These are phyloP conservation scores for Ectemnius cavifrons DNA, from an alignment of 2,888 invertebrate species.

Conservation along the genomic window DNA sequence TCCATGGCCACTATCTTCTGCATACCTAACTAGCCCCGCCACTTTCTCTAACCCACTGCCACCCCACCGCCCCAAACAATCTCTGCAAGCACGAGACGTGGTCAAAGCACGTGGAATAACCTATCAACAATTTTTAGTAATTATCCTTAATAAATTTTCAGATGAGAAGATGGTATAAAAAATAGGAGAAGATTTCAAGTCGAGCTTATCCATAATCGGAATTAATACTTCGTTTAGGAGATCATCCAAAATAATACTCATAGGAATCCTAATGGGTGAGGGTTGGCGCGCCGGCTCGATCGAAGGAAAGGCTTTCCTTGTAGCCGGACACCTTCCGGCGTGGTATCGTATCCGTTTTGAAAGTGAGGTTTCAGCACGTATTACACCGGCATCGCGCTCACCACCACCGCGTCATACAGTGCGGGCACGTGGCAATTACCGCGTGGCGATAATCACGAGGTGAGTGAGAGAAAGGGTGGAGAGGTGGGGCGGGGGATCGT, in stretches of 20 bases:
- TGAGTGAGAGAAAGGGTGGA: too few relatives aligned
- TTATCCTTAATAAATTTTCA: too few relatives aligned
- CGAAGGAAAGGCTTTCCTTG: constrained; percentile 71
- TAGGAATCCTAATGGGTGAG: background rate
- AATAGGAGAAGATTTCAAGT: too few relatives aligned
- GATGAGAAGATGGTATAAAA: too few relatives aligned
- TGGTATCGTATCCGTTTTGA: constrained; percentile 75
- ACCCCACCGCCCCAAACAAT: too few relatives aligned
- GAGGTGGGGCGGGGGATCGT: constrained; percentile 25
- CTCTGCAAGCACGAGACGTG: too few relatives aligned
- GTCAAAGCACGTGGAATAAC: too few relatives aligned
- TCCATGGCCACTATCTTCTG: too few relatives aligned
- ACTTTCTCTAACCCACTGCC: too few relatives aligned
- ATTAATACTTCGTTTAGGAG: background rate
- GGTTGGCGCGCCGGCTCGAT: background rate
- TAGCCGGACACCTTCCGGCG: constrained; percentile 76
- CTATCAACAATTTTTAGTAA: too few relatives aligned
- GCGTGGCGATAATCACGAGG: constrained; percentile 50
- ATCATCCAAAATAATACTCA: background rate
- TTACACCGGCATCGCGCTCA: constrained; percentile 54
- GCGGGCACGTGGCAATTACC: constrained; percentile 58
- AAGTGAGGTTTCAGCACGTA: constrained; percentile 65
- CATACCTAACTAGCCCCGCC: too few relatives aligned
- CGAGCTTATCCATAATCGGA: too few relatives aligned
- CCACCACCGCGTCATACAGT: constrained; percentile 15